Base-by-base conservation (phyloP, 30 jellyfish, hydroid and myxozoan genomes). In the Aurelia sp. region DNA sequence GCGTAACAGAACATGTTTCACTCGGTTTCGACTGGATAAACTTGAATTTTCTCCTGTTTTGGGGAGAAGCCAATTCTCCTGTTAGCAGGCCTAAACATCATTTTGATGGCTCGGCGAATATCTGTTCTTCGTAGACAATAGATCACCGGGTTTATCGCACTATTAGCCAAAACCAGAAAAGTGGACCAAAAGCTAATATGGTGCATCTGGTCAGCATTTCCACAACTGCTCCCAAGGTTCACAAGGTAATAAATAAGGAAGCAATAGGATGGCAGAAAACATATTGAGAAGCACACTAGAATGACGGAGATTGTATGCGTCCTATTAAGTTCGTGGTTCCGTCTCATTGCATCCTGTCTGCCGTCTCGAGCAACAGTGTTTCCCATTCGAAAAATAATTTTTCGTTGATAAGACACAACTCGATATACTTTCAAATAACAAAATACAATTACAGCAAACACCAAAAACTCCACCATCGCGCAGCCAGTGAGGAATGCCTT, bases 141-240 rank as follows among this genome's bases (percentile, higher is more conserved):
- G 8, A 76, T 76, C 37, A 59, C 44, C 10, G 86, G 86, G 69
- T 76, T 76, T 74, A 76, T 33, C 35, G 76, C 73, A 51, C 86
- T 76, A 53, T 60, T 76, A 13, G 44, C 51, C 64, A 76, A 62
- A 27, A 60, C 40, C 6, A 76, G 50, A n/a, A 60, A 17, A 59
- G 62, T 60, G 63, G 53, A 62, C 86, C 86, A 76, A 44, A 44
- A 44, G 15, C 55, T 7, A 44, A 44, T 2, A 44, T 44, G 55
- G 15, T 44, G 55, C 16, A 44, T 13, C 15, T 44, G 9, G 10
- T 44, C 55, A 44, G 55, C 13, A 4, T 7, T 44, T 44, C 3
- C 15, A 44, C 55, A 44, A 10, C 55, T 44, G 13, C 55, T 7
- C 15, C 55, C 55, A 44, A 5, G 55, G 55, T 44, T 44, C 55